Conservation (phyloP, 2,888 invertebrate species). For the Daptonema setosum region DNA sequence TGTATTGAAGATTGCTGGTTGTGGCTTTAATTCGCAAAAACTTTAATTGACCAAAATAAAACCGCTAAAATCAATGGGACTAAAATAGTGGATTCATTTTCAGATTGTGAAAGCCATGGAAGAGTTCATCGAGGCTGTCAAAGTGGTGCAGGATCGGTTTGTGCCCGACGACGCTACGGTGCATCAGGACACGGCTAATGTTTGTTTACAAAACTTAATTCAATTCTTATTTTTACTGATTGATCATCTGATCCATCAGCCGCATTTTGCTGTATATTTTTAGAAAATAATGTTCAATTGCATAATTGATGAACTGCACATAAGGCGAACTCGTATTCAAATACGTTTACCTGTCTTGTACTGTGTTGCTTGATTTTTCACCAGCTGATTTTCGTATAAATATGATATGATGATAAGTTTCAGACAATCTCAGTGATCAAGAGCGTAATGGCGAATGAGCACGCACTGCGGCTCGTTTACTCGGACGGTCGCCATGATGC, state of each 20-base stretch:
- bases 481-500: background rate
- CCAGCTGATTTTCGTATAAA: background rate
- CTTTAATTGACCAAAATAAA: no score
- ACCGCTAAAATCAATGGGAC: background rate
- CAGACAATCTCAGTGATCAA: background rate
- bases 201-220: conserved; percentile 33
- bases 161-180: conserved; percentile 93
- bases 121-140: conserved; percentile 70
- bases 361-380: no score
- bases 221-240: background rate
- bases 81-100: background rate
- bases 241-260: no score
- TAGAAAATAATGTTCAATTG: no score
- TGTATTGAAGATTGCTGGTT: no score
- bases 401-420: background rate
- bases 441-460: background rate
- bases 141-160: conserved; percentile 42
- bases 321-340: no score
- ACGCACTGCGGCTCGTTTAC: background rate
- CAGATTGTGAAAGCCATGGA: conserved; percentile 37
- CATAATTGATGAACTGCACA: no score
- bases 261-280: no score
- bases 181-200: conserved; percentile 80
- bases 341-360: no score
- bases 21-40: no score